Conservation (phyloP, 1,140 invertebrate genomes). For the Lucilia sericata region DNA sequence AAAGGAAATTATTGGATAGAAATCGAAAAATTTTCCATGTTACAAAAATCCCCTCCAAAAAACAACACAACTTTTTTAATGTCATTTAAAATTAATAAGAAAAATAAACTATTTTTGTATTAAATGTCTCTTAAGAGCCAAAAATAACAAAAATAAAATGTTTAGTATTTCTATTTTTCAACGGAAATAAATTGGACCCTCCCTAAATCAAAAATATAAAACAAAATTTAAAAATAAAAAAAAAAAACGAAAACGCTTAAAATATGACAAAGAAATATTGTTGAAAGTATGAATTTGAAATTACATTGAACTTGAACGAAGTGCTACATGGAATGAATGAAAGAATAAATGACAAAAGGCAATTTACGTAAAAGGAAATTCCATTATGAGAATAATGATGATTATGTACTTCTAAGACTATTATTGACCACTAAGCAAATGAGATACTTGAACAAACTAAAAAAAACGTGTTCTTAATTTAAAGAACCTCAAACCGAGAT, state of each 20-base stretch:
- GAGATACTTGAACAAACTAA: background rate
- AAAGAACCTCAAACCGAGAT: background rate
- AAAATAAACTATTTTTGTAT: conserved; percentile 4
- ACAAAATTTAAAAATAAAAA: background rate
- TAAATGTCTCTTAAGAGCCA: background rate
- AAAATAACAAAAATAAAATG: background rate
- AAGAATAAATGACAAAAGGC: background rate
- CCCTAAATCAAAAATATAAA: background rate
- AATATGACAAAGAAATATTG: background rate
- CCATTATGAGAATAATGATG: background rate
- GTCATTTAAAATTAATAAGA: conserved; percentile 19
- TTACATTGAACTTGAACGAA: background rate
- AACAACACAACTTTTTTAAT: background rate
- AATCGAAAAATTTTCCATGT: background rate
- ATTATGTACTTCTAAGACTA: background rate
- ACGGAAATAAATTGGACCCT: background rate
- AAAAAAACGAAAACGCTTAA: background rate
- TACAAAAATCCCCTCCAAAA: background rate
- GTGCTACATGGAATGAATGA: background rate
- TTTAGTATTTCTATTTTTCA: background rate
- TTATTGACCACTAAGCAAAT: background rate
- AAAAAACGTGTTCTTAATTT: background rate
- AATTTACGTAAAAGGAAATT: background rate
- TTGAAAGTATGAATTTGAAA: background rate
- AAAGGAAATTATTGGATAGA: background rate